phyloP scores from a whole-genome alignment of 2,113 vertebrate genomes.

The Nyctereutes procyonoides region DNA sequence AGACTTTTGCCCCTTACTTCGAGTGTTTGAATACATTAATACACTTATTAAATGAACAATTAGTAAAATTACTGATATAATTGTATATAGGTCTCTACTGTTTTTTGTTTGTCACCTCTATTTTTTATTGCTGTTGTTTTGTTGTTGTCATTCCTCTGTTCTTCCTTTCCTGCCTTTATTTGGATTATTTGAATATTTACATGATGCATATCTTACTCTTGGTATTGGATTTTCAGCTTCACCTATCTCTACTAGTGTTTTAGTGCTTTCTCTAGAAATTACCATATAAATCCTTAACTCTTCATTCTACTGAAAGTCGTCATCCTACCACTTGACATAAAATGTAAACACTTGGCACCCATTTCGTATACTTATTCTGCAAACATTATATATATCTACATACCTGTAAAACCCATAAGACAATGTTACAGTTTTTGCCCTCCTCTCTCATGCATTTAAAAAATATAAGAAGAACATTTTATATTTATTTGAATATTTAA shows the following conservation, averaged over 20 bases:
- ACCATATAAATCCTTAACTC: background rate
- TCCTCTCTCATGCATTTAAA: background rate
- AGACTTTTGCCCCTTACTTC: background rate
- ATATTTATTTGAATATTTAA: background rate
- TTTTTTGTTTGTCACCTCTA: background rate
- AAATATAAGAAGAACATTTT: background rate
- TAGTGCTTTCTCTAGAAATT: background rate
- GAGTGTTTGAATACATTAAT: background rate
- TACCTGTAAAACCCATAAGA: background rate
- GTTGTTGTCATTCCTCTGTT: background rate
- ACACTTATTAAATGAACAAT: background rate
- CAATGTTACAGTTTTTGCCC: background rate
- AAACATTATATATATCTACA: background rate
- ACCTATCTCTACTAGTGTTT: background rate
- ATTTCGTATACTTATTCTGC: background rate
- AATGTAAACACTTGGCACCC: background rate
- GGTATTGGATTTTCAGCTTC: background rate
- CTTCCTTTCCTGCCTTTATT: background rate
- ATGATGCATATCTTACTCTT: background rate
- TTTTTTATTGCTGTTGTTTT: background rate
- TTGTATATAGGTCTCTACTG: background rate
- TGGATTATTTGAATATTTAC: constrained; percentile 26
- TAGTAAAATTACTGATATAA: background rate
- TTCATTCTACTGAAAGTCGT: background rate
- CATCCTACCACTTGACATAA: background rate